Evolutionary conservation across 1,140 invertebrate genomes (phyloP).

Genomic region (Diploscapter pachys): DNA sequence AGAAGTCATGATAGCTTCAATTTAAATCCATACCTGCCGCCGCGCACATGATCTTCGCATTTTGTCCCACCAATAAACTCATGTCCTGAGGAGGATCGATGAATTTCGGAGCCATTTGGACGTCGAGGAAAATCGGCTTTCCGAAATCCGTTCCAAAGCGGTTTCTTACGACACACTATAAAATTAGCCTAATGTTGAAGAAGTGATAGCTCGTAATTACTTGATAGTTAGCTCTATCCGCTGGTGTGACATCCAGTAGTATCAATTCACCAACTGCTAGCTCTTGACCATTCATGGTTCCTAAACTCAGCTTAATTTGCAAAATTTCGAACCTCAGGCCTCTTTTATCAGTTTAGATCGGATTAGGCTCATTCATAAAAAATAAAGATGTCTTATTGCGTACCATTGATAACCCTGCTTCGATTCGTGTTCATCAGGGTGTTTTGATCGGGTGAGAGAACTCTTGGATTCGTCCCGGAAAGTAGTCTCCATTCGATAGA

Average conservation of each 20-base stretch:
- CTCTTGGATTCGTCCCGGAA: constrained; percentile 5
- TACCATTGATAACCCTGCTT: neutral
- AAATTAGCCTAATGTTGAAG: no score
- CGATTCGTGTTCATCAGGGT: constrained; percentile 10
- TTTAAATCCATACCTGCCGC: constrained; percentile 71
- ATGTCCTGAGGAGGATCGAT: constrained; percentile 71
- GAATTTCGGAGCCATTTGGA: constrained; percentile 20
- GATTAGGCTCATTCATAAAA: neutral
- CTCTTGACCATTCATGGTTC: constrained; percentile 9
- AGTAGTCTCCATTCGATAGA: constrained; percentile 20
- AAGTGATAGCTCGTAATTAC: no score
- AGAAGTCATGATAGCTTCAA: constrained; percentile 72
- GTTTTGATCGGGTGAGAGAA: constrained; percentile 3
- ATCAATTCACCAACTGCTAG: constrained; percentile 12
- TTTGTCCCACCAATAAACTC: constrained; percentile 76
- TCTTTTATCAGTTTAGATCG: neutral
- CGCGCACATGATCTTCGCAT: constrained; percentile 83
- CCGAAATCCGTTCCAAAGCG: constrained; percentile 15
- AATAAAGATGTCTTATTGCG: neutral
- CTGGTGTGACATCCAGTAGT: constrained; percentile 5
- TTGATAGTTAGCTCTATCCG: constrained; percentile 15
- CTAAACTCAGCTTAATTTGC: neutral
- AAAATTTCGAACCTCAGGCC: constrained; percentile 1
- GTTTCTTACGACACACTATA: constrained; percentile 7
- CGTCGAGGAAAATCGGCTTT: constrained; percentile 5